These are phyloP conservation scores for Heliothis virescens DNA, from an alignment of 1,140 invertebrate genomes.

Conservation along the genomic window DNA sequence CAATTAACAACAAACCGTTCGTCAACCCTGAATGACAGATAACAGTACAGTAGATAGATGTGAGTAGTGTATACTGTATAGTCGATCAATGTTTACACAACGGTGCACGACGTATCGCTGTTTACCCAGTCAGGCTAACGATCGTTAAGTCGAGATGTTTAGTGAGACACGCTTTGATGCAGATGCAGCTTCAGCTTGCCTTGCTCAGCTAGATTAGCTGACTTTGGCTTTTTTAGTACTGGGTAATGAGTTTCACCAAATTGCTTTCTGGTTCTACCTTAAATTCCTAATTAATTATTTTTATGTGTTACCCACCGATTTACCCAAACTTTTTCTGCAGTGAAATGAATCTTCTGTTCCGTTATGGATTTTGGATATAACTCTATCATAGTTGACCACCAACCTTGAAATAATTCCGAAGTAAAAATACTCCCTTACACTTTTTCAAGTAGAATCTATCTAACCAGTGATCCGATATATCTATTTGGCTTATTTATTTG, in stretches of 20 bases:
- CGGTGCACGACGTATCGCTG: slow-evolving; percentile 29
- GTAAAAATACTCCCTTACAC: no score
- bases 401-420: no score
- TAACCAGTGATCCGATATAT: slow-evolving; percentile 3
- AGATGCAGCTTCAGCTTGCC: slow-evolving; percentile 10
- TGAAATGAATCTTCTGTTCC: no score
- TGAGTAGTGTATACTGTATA: background rate
- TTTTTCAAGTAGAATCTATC: background rate
- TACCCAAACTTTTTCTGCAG: no score
- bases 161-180: slow-evolving; percentile 37
- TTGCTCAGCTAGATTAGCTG: slow-evolving; percentile 23
- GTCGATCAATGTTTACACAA: slow-evolving; percentile 28
- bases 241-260: background rate
- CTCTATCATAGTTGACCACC: no score
- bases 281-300: no score
- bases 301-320: background rate
- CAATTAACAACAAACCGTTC: background rate
- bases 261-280: background rate
- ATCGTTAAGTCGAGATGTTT: slow-evolving; percentile 43
- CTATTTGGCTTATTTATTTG: slow-evolving; percentile 29
- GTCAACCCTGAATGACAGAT: slow-evolving; percentile 6
- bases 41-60: slow-evolving; percentile 8
- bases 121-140: slow-evolving; percentile 15
- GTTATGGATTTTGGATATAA: no score
- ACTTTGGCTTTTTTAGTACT: background rate